Evolutionary conservation across 2,888 invertebrate genomes (phyloP).

Genomic region (Punctoribates punctum): DNA sequence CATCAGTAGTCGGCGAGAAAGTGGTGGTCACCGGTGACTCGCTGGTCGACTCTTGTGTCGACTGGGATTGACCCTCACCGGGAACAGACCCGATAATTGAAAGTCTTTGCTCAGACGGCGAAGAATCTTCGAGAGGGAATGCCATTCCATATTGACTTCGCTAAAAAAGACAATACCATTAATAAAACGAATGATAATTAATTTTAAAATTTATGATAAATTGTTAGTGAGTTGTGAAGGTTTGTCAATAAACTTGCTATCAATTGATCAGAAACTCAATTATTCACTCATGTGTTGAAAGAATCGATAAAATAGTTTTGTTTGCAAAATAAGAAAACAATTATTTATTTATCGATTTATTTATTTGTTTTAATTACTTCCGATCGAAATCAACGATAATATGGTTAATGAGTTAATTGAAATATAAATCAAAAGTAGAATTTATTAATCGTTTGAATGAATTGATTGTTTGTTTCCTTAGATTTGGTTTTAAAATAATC

Average conservation of each 20-base stretch:
- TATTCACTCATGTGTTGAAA: not conserved
- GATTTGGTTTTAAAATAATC: too few species aligned
- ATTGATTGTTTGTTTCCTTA: too few species aligned
- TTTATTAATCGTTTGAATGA: too few species aligned
- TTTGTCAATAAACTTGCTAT: not conserved
- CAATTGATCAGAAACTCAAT: not conserved
- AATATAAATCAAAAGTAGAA: too few species aligned
- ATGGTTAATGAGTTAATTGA: too few species aligned
- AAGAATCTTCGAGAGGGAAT: constrained; percentile 43
- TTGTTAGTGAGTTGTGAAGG: not conserved
- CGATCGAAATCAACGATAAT: too few species aligned
- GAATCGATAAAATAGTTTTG: not conserved
- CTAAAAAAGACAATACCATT: not conserved
- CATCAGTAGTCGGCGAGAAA: constrained; percentile 11
- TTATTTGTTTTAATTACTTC: too few species aligned
- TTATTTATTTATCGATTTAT: not conserved
- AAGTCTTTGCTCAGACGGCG: not conserved
- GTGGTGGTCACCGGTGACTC: constrained; percentile 19
- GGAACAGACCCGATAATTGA: constrained; percentile 25
- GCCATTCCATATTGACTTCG: constrained; percentile 45
- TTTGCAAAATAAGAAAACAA: not conserved
- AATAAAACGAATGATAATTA: not conserved
- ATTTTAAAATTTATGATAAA: not conserved
- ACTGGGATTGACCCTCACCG: not conserved
- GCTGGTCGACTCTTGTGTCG: not conserved